Percentiles rank a stretch among this genome's conserved stretches.
phyloP scores from a whole-genome alignment of 1,140 invertebrate genomes.

The Cotesia chilonis region DNA sequence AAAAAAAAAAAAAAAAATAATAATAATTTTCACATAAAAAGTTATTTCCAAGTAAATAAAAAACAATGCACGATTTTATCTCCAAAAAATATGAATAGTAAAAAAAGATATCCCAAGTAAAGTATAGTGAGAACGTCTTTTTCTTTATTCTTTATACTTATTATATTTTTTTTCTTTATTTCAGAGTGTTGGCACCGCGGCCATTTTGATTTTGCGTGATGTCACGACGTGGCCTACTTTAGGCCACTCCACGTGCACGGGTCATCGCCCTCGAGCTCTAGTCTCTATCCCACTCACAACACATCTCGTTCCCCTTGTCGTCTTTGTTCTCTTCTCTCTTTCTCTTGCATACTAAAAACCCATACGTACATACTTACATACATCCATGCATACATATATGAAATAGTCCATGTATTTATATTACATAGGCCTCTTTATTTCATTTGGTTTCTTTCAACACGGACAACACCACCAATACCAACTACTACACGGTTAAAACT shows the following conservation, averaged over 20 bases:
- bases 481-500: too few relatives aligned
- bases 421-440: not conserved
- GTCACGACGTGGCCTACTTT: constrained; percentile 59
- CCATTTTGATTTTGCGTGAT: constrained; percentile 57
- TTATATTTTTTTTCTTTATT: too few relatives aligned
- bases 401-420: too few relatives aligned
- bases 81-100: too few relatives aligned
- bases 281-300: constrained; percentile 11
- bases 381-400: not conserved
- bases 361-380: not conserved
- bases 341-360: not conserved
- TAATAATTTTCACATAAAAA: too few relatives aligned
- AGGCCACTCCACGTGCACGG: constrained; percentile 57
- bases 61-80: too few relatives aligned
- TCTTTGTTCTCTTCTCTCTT: not conserved
- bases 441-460: constrained; percentile 8
- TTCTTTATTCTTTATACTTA: too few relatives aligned
- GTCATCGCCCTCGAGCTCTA: constrained; percentile 48
- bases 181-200: constrained; percentile 31
- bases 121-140: too few relatives aligned
- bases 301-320: not conserved
- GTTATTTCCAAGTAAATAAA: too few relatives aligned
- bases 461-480: too few relatives aligned
- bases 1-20: too few relatives aligned
- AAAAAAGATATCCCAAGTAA: too few relatives aligned